Conservation (phyloP, 2,113 vertebrate genomes). For the Odontesthes bonariensis region DNA sequence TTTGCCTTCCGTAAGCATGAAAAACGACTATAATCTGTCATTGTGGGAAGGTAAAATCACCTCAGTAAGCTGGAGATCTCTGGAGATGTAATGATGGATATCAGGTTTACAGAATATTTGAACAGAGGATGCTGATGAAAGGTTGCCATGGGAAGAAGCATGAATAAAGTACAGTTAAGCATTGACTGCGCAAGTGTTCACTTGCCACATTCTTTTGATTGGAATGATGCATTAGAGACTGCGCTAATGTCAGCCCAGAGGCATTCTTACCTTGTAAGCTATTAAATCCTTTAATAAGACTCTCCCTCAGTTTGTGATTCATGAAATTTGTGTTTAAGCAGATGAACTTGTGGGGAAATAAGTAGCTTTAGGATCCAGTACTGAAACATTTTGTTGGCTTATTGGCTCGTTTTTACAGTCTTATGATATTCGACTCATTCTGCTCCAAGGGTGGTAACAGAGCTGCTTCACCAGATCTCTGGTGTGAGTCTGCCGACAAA, state of each 20-base stretch:
- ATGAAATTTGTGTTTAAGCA: slow-evolving; percentile 11
- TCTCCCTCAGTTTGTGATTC: slow-evolving; percentile 16
- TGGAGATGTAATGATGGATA: slow-evolving; percentile 12
- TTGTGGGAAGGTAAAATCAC: neutral
- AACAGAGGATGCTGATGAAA: neutral
- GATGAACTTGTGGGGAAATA: slow-evolving; percentile 13
- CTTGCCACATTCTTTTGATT: slow-evolving; percentile 23
- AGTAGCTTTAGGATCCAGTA: neutral
- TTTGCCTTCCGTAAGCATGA: neutral
- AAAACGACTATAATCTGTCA: neutral
- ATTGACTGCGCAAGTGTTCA: slow-evolving; percentile 3
- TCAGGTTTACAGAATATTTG: slow-evolving; percentile 3
- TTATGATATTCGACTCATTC: neutral
- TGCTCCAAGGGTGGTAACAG: neutral
- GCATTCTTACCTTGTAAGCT: slow-evolving; percentile 14
- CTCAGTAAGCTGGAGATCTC: neutral
- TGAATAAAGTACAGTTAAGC: slow-evolving; percentile 6
- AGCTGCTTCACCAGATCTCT: slow-evolving; percentile 1
- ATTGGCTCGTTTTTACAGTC: slow-evolving; percentile 8
- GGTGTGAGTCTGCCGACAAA: neutral
- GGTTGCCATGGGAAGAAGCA: neutral
- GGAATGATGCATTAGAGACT: slow-evolving; percentile 5
- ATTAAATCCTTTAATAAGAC: slow-evolving; percentile 39
- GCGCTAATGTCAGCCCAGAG: slow-evolving; percentile 23
- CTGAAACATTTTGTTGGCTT: neutral